Conservation (phyloP, 2,113 vertebrate species). For the Brachypodius melanocephalos region DNA sequence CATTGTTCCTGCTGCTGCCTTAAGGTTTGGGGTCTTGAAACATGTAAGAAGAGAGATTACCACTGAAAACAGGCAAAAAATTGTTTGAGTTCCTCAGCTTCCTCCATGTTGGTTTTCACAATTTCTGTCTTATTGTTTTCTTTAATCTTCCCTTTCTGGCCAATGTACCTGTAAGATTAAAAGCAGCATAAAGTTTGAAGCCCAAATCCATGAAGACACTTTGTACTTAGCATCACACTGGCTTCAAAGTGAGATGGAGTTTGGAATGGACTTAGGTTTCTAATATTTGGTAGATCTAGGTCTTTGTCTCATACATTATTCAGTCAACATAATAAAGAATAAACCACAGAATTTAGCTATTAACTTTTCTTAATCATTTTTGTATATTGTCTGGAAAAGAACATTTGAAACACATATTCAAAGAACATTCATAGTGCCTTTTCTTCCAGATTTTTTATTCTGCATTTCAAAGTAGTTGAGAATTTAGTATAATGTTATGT, state of each 20-base stretch:
- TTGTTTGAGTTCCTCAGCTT: not conserved
- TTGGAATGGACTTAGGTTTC: not conserved
- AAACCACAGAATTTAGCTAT: slow-evolving; percentile 36
- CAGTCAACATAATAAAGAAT: not conserved
- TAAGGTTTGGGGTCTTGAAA: not conserved
- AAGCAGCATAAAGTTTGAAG: not conserved
- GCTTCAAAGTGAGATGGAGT: not conserved
- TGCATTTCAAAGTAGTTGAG: slow-evolving; percentile 1
- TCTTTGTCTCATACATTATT: slow-evolving; percentile 38
- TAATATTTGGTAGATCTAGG: not conserved
- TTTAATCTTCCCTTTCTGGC: not conserved
- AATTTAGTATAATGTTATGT: not conserved
- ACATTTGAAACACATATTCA: not conserved
- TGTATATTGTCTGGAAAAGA: not conserved
- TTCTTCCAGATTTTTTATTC: not conserved
- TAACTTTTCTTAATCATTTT: not conserved
- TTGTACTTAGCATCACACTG: not conserved
- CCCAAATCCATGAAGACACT: not conserved
- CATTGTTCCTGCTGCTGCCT: not conserved
- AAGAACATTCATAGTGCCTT: not conserved
- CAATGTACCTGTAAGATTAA: not conserved
- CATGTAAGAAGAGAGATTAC: not conserved
- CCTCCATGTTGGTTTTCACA: not conserved
- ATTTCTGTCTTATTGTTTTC: not conserved
- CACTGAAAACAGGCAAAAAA: not conserved